Evolutionary conservation across 2,113 vertebrate genomes (phyloP).

Genomic region (Talpa occidentalis): DNA sequence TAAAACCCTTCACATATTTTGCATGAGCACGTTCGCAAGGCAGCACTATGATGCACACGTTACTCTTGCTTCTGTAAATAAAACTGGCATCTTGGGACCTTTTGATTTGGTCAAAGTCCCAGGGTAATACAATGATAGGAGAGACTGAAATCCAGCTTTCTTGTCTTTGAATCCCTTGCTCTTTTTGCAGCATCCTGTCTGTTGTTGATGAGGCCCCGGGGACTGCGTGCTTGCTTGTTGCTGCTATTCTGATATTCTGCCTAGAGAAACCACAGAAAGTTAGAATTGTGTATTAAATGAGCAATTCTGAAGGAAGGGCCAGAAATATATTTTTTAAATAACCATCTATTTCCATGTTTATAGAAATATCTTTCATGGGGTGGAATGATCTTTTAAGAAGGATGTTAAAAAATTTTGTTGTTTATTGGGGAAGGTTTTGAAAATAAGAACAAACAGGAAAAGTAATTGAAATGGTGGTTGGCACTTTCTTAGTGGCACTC

Average conservation of each 20-base stretch:
- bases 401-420: neutral
- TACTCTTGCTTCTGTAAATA: neutral
- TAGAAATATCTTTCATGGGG: neutral
- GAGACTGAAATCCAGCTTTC: neutral
- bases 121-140: neutral
- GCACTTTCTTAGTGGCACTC: neutral
- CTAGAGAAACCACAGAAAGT: neutral
- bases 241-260: neutral
- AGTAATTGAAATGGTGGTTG: neutral
- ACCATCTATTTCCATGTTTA: neutral
- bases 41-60: neutral
- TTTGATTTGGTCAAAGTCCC: neutral
- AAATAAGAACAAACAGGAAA: neutral
- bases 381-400: neutral
- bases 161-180: neutral
- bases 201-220: neutral
- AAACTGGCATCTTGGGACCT: neutral
- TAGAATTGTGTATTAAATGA: neutral
- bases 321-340: neutral
- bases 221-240: fast-evolving
- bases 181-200: neutral
- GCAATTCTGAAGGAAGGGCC: neutral
- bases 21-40: neutral
- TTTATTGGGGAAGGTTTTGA: conserved; percentile 29
- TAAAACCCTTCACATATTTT: neutral